phyloP scores from a whole-genome alignment of 2,797 vertebrate genomes.

The Gymnocypris eckloni region DNA sequence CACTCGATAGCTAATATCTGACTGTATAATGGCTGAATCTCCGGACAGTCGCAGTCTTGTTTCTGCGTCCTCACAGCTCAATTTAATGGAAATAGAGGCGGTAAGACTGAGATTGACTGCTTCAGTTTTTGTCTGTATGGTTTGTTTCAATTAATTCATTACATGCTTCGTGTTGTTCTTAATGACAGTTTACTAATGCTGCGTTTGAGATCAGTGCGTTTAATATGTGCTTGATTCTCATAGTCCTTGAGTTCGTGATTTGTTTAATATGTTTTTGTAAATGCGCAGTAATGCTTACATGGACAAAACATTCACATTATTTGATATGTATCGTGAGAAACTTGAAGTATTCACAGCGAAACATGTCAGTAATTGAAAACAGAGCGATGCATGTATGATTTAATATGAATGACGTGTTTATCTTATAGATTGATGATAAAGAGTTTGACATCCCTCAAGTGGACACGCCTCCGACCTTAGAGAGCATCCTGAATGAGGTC shows the following conservation, averaged over 20 bases:
- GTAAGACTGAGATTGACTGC: slow-evolving; percentile 65
- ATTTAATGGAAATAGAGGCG: slow-evolving; percentile 78
- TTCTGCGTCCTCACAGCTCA: slow-evolving; percentile 79
- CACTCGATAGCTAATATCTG: neutral
- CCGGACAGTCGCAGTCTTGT: slow-evolving; percentile 75
- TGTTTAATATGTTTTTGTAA: neutral
- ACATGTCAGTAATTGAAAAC: neutral
- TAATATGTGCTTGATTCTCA: neutral
- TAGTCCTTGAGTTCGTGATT: neutral
- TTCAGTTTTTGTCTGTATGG: neutral
- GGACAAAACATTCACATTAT: neutral
- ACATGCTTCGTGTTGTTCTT: neutral
- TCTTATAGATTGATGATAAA: slow-evolving; percentile 92
- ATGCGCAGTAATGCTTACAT: too few relatives aligned
- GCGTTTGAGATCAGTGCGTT: neutral
- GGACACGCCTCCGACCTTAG: slow-evolving; percentile 95
- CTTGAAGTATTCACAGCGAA: neutral
- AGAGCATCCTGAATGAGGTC: slow-evolving; percentile 97
- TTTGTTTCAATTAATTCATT: slow-evolving; percentile 9
- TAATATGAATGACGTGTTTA: neutral
- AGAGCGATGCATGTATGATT: neutral
- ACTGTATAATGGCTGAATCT: slow-evolving; percentile 74
- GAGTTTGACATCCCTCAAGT: slow-evolving; percentile 99
- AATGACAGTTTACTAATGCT: neutral
- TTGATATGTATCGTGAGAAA: neutral